Conservation (phyloP, 2,113 vertebrate genomes). For the Irena cyanogastra region DNA sequence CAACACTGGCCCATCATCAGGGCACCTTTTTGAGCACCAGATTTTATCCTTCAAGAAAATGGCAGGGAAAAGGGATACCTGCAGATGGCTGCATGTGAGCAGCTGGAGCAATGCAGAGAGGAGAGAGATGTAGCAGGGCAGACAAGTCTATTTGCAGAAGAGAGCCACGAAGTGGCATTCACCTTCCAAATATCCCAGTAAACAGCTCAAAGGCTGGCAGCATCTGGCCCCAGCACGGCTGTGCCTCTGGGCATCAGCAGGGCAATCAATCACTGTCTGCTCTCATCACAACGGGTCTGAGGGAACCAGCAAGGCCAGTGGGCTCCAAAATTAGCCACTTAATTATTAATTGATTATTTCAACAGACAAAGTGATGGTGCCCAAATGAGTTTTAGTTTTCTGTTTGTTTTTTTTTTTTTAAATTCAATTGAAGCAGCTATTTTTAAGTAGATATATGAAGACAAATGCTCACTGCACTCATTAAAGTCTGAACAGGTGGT, state of each 20-base stretch:
- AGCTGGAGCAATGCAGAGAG: background rate
- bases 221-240: background rate
- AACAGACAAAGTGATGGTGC: background rate
- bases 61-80: background rate
- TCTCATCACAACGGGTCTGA: background rate
- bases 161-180: background rate
- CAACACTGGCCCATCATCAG: background rate
- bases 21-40: background rate
- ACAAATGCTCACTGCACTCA: background rate
- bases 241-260: background rate
- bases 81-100: rapidly evolving
- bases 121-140: background rate
- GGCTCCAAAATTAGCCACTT: conserved; percentile 63
- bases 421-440: conserved; percentile 28
- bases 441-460: conserved; percentile 50
- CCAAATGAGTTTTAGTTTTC: background rate
- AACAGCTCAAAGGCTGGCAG: background rate
- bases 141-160: background rate
- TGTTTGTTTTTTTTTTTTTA: background rate
- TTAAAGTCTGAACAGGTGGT: conserved; percentile 62
- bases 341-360: conserved; percentile 69
- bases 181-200: background rate
- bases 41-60: background rate
- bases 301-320: background rate
- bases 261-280: conserved; percentile 58